These are phyloP conservation scores for Agrotis clavis DNA, from an alignment of 2,888 invertebrate species.

Conservation along the genomic window DNA sequence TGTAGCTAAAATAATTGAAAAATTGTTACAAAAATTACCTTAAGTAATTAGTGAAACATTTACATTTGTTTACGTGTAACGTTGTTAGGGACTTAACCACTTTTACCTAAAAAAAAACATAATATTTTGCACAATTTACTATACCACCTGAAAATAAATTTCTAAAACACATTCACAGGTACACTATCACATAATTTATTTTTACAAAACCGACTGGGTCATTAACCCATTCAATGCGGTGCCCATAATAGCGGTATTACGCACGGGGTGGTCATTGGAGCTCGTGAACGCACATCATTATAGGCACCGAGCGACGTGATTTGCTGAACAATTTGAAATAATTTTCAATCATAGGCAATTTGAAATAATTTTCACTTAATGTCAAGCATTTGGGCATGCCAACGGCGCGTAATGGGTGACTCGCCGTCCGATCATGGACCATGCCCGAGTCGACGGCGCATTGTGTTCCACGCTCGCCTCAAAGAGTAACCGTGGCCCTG, in stretches of 20 bases:
- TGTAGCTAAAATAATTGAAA: too few species aligned
- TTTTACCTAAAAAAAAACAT: background rate
- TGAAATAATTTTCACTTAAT: conserved; percentile 28
- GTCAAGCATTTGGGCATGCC: background rate
- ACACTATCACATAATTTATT: conserved; percentile 40
- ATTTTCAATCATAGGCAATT: conserved; percentile 24
- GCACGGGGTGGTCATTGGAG: conserved; percentile 23
- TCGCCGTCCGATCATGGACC: too few species aligned
- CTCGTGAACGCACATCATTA: conserved; percentile 29
- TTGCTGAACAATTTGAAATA: conserved; percentile 31
- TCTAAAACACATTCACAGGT: conserved; percentile 27
- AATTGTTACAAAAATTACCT: too few species aligned
- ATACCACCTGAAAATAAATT: background rate
- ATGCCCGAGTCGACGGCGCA: too few species aligned
- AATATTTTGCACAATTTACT: background rate
- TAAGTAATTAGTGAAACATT: too few species aligned
- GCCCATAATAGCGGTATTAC: conserved; percentile 44
- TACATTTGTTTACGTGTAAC: background rate
- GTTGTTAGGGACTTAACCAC: background rate
- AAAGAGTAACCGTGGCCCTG: too few species aligned
- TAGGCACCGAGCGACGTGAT: conserved; percentile 16
- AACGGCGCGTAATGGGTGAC: too few species aligned
- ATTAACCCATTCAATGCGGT: conserved; percentile 29
- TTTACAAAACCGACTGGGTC: conserved; percentile 20
- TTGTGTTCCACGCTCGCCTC: too few species aligned